Conservation (phyloP, 2,113 vertebrate species). For the Vicugna pacos region DNA sequence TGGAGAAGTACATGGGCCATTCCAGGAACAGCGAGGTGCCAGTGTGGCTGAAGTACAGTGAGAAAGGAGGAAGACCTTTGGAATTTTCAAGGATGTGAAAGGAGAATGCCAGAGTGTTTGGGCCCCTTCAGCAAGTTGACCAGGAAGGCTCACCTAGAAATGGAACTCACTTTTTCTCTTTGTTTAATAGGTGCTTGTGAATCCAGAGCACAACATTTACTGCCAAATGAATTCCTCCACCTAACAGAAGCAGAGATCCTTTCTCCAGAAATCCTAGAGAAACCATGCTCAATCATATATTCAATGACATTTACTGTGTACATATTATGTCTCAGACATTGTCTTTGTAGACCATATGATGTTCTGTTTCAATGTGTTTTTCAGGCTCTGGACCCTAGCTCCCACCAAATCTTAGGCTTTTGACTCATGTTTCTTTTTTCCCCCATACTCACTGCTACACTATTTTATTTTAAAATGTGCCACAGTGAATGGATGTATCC, state of each 20-base stretch:
- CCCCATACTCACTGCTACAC: conserved; percentile 34
- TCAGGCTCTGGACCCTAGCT: background rate
- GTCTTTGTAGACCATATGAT: background rate
- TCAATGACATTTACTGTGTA: background rate
- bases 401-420: background rate
- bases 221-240: background rate
- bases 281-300: background rate
- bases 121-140: background rate
- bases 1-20: background rate
- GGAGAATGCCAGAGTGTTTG: background rate
- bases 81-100: background rate
- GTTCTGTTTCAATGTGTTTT: background rate
- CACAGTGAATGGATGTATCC: conserved; percentile 61
- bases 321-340: background rate
- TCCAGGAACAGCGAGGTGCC: background rate
- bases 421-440: background rate
- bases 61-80: background rate
- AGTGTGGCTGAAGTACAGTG: background rate
- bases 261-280: background rate
- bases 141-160: background rate
- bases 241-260: background rate
- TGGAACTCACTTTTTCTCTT: background rate
- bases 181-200: conserved; percentile 17
- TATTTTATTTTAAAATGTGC: conserved; percentile 75
- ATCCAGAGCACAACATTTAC: background rate